Evolutionary conservation across 2,888 invertebrate genomes (phyloP).

Genomic region (Drosophila longiperda): DNA sequence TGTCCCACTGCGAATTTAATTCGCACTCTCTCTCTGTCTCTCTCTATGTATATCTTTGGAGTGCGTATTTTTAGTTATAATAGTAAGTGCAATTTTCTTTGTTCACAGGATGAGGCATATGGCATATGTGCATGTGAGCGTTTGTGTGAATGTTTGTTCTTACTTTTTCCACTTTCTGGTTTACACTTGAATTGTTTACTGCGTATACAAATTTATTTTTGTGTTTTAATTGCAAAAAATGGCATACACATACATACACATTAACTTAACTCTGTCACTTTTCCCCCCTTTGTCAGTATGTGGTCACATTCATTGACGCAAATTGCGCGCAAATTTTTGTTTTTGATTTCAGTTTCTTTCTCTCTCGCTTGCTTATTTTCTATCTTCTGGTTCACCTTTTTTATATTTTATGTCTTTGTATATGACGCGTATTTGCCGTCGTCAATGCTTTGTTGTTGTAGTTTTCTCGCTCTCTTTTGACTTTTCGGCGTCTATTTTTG

Average conservation of each 20-base stretch:
- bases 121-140: slow-evolving; percentile 5
- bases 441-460: slow-evolving; percentile 9
- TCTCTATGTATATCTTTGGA: not conserved
- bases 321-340: slow-evolving; percentile 74
- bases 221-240: slow-evolving; percentile 68
- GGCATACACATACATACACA: slow-evolving; percentile 13
- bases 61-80: slow-evolving; percentile 32
- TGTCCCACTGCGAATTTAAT: slow-evolving; percentile 66
- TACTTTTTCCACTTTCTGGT: slow-evolving; percentile 47
- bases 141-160: not conserved
- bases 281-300: slow-evolving; percentile 7
- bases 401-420: slow-evolving; percentile 27
- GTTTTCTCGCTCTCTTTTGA: slow-evolving; percentile 46
- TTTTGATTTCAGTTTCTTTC: slow-evolving; percentile 60
- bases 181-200: slow-evolving; percentile 74
- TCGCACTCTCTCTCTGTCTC: slow-evolving; percentile 8
- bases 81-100: slow-evolving; percentile 59
- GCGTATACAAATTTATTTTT: slow-evolving; percentile 60
- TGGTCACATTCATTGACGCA: slow-evolving; percentile 66
- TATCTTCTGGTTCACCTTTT: not conserved
- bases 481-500: slow-evolving; percentile 48
- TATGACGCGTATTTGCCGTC: slow-evolving; percentile 60
- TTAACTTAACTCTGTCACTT: not conserved
- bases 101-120: slow-evolving; percentile 32
- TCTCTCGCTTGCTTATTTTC: slow-evolving; percentile 23